Conservation (phyloP, 2,113 vertebrate genomes). For the Podilymbus podiceps region DNA sequence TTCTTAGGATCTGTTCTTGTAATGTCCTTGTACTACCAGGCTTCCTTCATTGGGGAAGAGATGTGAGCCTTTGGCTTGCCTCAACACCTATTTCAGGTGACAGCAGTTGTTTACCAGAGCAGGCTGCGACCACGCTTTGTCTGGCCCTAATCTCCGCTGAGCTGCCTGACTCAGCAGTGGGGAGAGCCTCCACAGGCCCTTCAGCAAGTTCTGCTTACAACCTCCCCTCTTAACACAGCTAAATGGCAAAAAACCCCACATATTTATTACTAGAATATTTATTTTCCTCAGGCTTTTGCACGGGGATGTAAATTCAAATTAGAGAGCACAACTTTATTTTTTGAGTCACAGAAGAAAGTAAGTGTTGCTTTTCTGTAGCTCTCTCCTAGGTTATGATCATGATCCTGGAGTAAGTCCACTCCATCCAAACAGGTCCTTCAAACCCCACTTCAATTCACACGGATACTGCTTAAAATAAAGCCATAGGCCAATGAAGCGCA, state of each 20-base stretch:
- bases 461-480: not conserved
- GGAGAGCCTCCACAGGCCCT: not conserved
- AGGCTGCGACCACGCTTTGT: not conserved
- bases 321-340: not conserved
- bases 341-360: not conserved
- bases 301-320: not conserved
- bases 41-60: not conserved
- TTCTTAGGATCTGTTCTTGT: not conserved
- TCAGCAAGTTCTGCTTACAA: not conserved
- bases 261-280: not conserved
- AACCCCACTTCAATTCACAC: not conserved
- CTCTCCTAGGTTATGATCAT: not conserved
- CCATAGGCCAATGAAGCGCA: fast-evolving
- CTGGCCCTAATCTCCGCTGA: not conserved
- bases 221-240: not conserved
- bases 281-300: not conserved
- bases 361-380: not conserved
- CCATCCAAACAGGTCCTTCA: not conserved
- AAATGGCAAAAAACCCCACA: not conserved
- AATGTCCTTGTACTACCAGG: not conserved
- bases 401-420: not conserved
- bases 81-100: not conserved
- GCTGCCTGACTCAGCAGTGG: not conserved
- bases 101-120: not conserved
- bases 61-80: not conserved